A percentile compares a stretch with the other conserved stretches of the same genome.
Conservation (phyloP, 2,113 vertebrate genomes). For the Calonectris borealis region DNA sequence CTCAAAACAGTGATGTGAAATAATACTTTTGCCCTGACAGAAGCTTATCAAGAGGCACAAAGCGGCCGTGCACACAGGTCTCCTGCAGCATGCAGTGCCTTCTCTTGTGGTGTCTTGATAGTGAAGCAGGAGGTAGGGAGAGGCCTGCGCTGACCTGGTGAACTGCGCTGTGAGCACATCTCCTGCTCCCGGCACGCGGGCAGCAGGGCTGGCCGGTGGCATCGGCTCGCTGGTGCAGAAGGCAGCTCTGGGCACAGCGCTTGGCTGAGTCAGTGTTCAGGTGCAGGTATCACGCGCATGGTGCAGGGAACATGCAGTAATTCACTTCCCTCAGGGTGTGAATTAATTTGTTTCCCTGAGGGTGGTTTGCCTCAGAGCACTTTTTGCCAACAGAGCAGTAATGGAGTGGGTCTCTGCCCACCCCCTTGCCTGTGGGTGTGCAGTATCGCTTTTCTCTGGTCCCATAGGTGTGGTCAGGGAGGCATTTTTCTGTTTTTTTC, state of each 20-base stretch:
- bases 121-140: not conserved
- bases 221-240: accelerated
- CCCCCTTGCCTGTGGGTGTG: not conserved
- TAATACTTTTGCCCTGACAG: not conserved
- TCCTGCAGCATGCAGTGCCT: not conserved
- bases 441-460: not conserved
- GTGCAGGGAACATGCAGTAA: not conserved
- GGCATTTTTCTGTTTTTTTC: not conserved
- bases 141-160: accelerated
- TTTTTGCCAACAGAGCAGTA: not conserved
- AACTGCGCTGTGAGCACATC: not conserved
- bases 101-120: not conserved
- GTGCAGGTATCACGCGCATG: too few relatives aligned
- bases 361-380: not conserved
- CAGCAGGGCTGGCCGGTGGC: not conserved
- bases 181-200: accelerated
- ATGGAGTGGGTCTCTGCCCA: not conserved
- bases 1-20: not conserved
- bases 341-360: not conserved
- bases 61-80: accelerated
- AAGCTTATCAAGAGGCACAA: not conserved
- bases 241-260: not conserved
- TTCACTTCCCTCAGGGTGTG: not conserved
- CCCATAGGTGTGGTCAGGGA: not conserved
- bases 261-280: not conserved